phyloP scores from a whole-genome alignment of 2,888 invertebrate genomes.

The Prosopocoilus inquinatus region DNA sequence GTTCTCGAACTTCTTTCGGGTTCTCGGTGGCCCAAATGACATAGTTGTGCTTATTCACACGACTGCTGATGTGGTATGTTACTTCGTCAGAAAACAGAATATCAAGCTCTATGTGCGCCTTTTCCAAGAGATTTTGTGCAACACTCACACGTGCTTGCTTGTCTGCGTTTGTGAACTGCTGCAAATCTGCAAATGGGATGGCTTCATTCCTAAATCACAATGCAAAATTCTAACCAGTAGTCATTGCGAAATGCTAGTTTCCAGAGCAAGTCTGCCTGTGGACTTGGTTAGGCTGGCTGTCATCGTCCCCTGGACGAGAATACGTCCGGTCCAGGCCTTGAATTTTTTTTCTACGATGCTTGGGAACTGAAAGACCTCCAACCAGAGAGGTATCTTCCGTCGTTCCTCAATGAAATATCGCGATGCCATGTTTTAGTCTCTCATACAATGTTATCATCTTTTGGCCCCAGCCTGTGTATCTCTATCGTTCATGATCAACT shows the following conservation, averaged over 20 bases:
- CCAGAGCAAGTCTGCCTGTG: constrained; percentile 7
- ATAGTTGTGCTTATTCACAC: not conserved
- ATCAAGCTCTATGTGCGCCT: not conserved
- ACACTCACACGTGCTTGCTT: constrained; percentile 2
- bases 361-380: constrained; percentile 7
- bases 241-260: constrained; percentile 10
- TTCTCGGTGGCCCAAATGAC: constrained; percentile 12
- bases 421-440: not conserved
- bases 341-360: constrained; percentile 5
- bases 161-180: not conserved
- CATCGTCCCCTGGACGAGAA: constrained; percentile 9
- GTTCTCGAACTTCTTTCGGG: constrained; percentile 7
- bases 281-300: constrained; percentile 5
- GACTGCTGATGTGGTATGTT: not conserved
- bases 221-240: constrained; percentile 7
- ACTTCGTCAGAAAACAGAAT: not conserved
- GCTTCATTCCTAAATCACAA: constrained; percentile 4
- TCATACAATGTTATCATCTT: constrained; percentile 9
- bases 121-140: constrained; percentile 9
- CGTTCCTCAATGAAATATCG: constrained; percentile 6
- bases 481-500: no score
- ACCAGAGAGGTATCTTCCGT: constrained; percentile 5
- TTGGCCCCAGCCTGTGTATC: not conserved
- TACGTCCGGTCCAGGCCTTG: constrained; percentile 7
- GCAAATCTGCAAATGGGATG: constrained; percentile 8